Evolutionary conservation across 2,888 invertebrate species (phyloP).

Genomic region (Achlya flavicornis): DNA sequence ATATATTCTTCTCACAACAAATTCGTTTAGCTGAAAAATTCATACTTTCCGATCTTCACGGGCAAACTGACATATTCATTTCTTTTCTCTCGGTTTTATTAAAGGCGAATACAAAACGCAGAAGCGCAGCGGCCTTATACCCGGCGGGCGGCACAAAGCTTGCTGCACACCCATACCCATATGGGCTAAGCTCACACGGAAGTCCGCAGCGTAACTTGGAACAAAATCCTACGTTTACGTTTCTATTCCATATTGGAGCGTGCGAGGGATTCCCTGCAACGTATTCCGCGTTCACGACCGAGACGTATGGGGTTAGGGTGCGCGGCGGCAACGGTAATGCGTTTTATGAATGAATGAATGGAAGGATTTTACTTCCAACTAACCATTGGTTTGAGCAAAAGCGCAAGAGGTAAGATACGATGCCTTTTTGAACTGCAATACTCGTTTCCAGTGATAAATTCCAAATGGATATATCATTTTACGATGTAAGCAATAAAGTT

Average conservation of each 20-base stretch:
- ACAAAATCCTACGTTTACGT: slow-evolving; percentile 72
- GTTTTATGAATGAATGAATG: slow-evolving; percentile 80
- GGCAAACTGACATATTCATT: slow-evolving; percentile 50
- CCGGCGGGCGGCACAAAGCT: slow-evolving; percentile 57
- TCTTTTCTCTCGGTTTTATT: slow-evolving; percentile 55
- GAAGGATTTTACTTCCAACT: slow-evolving; percentile 72
- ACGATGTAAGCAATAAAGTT: slow-evolving; percentile 33
- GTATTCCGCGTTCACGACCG: slow-evolving; percentile 65
- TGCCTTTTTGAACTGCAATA: slow-evolving; percentile 27
- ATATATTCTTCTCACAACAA: background rate
- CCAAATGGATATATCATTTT: slow-evolving; percentile 30
- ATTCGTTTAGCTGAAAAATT: slow-evolving; percentile 10
- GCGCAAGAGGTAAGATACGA: slow-evolving; percentile 42
- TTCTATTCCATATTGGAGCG: slow-evolving; percentile 66
- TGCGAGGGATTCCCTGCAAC: slow-evolving; percentile 61
- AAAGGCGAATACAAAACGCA: slow-evolving; percentile 62
- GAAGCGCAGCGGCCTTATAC: slow-evolving; percentile 38
- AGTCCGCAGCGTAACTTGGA: slow-evolving; percentile 64
- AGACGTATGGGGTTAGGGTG: slow-evolving; percentile 56
- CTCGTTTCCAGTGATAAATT: slow-evolving; percentile 48
- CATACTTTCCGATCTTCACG: slow-evolving; percentile 24
- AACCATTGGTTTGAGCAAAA: slow-evolving; percentile 67
- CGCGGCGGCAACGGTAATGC: slow-evolving; percentile 64
- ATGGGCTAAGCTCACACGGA: slow-evolving; percentile 60
- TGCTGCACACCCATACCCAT: slow-evolving; percentile 41